Evolutionary conservation across 1,140 invertebrate genomes (phyloP).

Genomic region (Pseudomyrmex flavicornis): DNA sequence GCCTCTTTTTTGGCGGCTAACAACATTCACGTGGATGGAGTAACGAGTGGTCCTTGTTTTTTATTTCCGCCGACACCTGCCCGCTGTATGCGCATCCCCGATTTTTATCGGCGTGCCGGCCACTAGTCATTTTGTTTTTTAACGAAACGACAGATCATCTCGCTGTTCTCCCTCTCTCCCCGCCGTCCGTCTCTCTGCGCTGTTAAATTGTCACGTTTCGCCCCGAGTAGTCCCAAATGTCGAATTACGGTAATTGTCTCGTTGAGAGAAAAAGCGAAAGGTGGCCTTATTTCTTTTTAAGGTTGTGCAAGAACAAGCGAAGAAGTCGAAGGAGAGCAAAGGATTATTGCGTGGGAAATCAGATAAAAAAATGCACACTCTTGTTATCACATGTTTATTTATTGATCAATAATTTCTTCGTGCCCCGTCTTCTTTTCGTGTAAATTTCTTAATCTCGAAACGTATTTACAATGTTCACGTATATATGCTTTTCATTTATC

Average conservation of each 20-base stretch:
- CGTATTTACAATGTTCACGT: constrained; percentile 62
- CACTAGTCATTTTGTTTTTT: constrained; percentile 59
- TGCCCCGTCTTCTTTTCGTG: constrained; percentile 2
- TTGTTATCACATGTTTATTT: constrained; percentile 65
- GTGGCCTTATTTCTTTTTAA: neutral
- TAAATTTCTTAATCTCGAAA: constrained; percentile 60
- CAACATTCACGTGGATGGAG: constrained; percentile 65
- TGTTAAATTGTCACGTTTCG: constrained; percentile 37
- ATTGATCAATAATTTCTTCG: constrained; percentile 44
- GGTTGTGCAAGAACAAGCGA: too few species aligned
- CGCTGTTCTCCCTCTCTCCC: neutral
- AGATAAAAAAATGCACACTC: neutral
- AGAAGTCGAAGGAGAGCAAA: neutral
- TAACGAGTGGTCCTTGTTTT: constrained; percentile 68
- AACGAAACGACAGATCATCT: constrained; percentile 47
- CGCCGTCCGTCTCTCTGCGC: neutral
- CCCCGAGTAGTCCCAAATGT: neutral
- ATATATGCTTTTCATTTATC: neutral
- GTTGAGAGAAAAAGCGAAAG: neutral
- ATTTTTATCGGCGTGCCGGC: constrained; percentile 64
- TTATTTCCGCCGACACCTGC: constrained; percentile 64
- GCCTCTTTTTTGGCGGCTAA: constrained; percentile 61
- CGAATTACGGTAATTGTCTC: neutral
- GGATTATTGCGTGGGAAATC: neutral
- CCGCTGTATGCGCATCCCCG: constrained; percentile 47